Evolutionary conservation across 35 echinoderm and acorn worm genomes (phyloP), one percentile per base, ranked within the genome.

Genomic region (Lytechinus variegatus): DNA sequence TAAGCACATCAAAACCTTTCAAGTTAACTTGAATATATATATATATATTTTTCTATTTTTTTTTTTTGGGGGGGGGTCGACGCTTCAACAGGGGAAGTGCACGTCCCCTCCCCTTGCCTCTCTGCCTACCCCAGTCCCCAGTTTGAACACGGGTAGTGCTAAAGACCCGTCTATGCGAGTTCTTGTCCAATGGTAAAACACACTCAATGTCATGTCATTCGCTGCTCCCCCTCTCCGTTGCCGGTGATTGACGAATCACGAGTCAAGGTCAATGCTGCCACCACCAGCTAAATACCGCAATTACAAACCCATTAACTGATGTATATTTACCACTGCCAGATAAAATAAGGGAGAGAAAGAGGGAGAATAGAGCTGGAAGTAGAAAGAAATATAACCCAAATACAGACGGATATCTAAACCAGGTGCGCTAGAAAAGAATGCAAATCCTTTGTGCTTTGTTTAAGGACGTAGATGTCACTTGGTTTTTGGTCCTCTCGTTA

Each of bases 371-470:
- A 13, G 88, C 8, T 19, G 88, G 88, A 90, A 79, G 88, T 54
- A 12, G 52, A 90, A 52, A 44, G 88, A 90, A 90, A 54, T 90
- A 52, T 54, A 90, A 90, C 29, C 52, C 88, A 90, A 90, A 90
- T 54, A 54, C 29, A 44, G 88, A 29, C 52, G 28, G 33, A 90
- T 90, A 90, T 90, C 88, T 90, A 90, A 90, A 90, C 88, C 88
- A 90, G 88, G 88, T 90, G 88, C 27, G 28, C 88, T 10, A 90
- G 28, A 44, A 90, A 90, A 90, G 88, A 90, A 90, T 90, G 88
- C 52, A 44, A 54, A 90, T 90, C 88, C 88, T 90, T 90, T 90
- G 88, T 90, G 88, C 88, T 90, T 90, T 90, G 88, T 90, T 90
- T 90, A 79, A 79, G 88, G 88, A 27, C 88, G 52, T 44, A 33